phyloP scores from a whole-genome alignment of 1,140 invertebrate species.

The Lanistes nyassanus region DNA sequence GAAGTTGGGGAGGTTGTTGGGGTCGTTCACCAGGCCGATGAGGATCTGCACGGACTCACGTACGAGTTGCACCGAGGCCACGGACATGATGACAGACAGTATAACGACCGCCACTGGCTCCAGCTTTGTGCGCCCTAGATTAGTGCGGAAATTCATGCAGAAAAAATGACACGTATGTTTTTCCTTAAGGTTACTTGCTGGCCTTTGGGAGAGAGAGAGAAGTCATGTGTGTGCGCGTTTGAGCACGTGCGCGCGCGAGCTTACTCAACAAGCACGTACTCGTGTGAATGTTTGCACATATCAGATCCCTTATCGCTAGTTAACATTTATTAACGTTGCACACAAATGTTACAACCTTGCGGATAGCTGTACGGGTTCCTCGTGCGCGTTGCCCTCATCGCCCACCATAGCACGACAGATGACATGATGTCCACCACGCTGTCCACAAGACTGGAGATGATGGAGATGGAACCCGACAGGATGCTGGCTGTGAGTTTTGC shows the following conservation, averaged over 20 bases:
- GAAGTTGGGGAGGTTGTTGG: slow-evolving; percentile 33
- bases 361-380: slow-evolving; percentile 68
- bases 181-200: background rate
- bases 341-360: slow-evolving; percentile 45
- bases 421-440: slow-evolving; percentile 67
- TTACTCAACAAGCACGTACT: too few relatives aligned
- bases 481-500: slow-evolving; percentile 65
- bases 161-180: background rate
- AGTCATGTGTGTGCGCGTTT: background rate
- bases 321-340: background rate
- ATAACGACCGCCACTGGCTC: slow-evolving; percentile 68
- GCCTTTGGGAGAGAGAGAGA: background rate
- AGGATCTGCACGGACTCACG: slow-evolving; percentile 62
- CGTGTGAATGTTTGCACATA: background rate
- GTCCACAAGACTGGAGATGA: slow-evolving; percentile 69
- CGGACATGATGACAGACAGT: slow-evolving; percentile 67
- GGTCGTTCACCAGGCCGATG: slow-evolving; percentile 35
- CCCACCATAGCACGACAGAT: slow-evolving; percentile 67
- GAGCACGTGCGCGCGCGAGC: background rate
- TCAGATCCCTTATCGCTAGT: background rate
- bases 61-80: slow-evolving; percentile 67
- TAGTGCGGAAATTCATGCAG: slow-evolving; percentile 6
- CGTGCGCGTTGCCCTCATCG: slow-evolving; percentile 63
- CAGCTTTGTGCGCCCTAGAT: slow-evolving; percentile 65
- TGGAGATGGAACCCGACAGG: slow-evolving; percentile 68